Conservation (phyloP, 2,888 invertebrate genomes). For the Timema podura region DNA sequence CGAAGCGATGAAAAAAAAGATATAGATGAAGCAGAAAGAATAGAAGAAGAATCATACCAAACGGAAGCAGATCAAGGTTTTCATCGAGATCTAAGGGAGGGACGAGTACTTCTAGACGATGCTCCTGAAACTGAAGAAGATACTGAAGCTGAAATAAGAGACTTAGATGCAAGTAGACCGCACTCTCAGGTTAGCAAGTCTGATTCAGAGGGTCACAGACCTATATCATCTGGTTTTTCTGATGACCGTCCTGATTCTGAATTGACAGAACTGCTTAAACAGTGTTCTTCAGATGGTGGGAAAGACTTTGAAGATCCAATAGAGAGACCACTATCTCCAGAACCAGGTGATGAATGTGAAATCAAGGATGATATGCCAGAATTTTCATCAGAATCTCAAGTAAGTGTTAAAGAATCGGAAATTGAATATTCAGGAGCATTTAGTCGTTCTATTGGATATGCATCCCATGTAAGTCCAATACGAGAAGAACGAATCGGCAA, state of each 20-base stretch:
- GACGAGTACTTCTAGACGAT: constrained; percentile 39
- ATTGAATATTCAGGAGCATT: constrained; percentile 42
- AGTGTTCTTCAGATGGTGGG: constrained; percentile 42
- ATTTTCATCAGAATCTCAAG: constrained; percentile 42
- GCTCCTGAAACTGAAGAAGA: constrained; percentile 34
- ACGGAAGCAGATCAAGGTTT: constrained; percentile 49
- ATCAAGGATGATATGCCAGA: constrained; percentile 44
- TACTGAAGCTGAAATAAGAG: constrained; percentile 49
- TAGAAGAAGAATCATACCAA: constrained; percentile 44
- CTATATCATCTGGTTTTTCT: constrained; percentile 43
- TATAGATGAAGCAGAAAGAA: constrained; percentile 44
- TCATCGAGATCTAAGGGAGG: constrained; percentile 44
- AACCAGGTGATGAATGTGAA: constrained; percentile 45
- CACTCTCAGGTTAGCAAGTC: constrained; percentile 43
- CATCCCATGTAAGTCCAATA: constrained; percentile 36
- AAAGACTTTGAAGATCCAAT: constrained; percentile 46
- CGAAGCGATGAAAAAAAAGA: constrained; percentile 48
- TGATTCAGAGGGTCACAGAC: constrained; percentile 42
- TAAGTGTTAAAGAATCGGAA: constrained; percentile 44
- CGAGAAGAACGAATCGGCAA: constrained; percentile 33
- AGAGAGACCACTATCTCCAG: constrained; percentile 52
- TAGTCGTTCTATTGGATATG: constrained; percentile 36
- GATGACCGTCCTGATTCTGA: constrained; percentile 46
- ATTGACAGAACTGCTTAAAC: constrained; percentile 43
- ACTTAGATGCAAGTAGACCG: constrained; percentile 46